phyloP scores from a whole-genome alignment of 2,113 vertebrate genomes.

The Leptodactylus fuscus region DNA sequence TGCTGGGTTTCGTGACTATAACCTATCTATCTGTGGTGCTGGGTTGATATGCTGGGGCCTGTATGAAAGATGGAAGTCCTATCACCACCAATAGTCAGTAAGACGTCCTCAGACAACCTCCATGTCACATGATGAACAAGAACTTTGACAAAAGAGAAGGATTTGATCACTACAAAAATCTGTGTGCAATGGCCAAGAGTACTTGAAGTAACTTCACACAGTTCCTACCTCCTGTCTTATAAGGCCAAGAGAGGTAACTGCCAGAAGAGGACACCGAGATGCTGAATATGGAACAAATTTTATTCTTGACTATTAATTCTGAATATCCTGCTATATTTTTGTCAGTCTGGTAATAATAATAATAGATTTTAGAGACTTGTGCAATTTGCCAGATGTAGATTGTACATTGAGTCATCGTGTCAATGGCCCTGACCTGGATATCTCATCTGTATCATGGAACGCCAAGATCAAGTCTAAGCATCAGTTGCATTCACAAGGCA shows the following conservation, averaged over 20 bases:
- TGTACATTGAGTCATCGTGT: neutral
- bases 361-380: neutral
- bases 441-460: neutral
- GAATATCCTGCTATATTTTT: neutral
- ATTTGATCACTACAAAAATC: no score
- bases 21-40: no score
- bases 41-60: no score
- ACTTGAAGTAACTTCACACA: neutral
- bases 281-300: neutral
- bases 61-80: no score
- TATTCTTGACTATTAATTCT: neutral
- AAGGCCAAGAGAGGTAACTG: neutral
- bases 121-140: no score
- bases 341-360: constrained; percentile 10
- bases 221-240: neutral
- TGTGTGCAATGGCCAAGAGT: neutral
- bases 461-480: neutral
- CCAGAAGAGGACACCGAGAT: neutral
- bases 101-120: neutral
- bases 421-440: neutral
- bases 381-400: neutral
- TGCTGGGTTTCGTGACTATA: no score
- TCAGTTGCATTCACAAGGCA: neutral
- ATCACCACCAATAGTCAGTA: neutral
- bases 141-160: no score